A percentile compares a stretch with the other conserved stretches of the same genome.
phyloP scores from a whole-genome alignment of 2,888 invertebrate species.

The Nipponacmea schrenckii region DNA sequence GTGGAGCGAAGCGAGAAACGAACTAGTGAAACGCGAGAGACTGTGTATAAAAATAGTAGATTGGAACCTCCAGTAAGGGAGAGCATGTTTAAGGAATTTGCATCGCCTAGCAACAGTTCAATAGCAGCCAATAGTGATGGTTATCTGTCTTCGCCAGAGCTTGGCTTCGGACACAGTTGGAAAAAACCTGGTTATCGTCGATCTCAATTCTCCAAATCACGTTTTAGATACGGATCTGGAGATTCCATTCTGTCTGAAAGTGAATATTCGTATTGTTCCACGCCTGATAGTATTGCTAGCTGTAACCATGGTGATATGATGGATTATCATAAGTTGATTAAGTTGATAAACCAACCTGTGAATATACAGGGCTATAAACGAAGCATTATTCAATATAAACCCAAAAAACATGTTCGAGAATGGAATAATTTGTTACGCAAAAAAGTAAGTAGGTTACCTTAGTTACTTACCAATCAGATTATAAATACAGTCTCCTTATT shows the following conservation, averaged over 20 bases:
- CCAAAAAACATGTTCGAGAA: conserved; percentile 35
- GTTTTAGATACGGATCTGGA: neutral
- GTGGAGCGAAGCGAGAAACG: neutral
- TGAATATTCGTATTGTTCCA: conserved; percentile 30
- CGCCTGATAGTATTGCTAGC: conserved; percentile 28
- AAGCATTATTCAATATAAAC: conserved; percentile 24
- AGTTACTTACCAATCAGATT: no score
- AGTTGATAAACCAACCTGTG: conserved; percentile 49
- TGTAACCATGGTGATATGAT: conserved; percentile 34
- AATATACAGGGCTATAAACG: conserved; percentile 32
- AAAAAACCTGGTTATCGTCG: neutral
- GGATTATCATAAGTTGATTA: conserved; percentile 47
- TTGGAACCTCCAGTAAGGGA: no score
- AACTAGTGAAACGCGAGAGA: neutral
- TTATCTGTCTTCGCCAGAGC: neutral
- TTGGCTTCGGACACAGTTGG: neutral
- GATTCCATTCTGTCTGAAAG: conserved; percentile 14
- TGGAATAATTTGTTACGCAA: conserved; percentile 42
- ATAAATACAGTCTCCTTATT: no score
- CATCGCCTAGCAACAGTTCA: neutral
- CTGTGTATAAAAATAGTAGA: neutral
- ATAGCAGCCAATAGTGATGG: neutral
- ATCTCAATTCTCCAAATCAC: neutral
- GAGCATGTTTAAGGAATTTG: neutral
- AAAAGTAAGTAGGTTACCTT: conserved; percentile 32